Evolutionary conservation across 1,140 invertebrate species (phyloP).

Genomic region (Gonatopus flavifemur): DNA sequence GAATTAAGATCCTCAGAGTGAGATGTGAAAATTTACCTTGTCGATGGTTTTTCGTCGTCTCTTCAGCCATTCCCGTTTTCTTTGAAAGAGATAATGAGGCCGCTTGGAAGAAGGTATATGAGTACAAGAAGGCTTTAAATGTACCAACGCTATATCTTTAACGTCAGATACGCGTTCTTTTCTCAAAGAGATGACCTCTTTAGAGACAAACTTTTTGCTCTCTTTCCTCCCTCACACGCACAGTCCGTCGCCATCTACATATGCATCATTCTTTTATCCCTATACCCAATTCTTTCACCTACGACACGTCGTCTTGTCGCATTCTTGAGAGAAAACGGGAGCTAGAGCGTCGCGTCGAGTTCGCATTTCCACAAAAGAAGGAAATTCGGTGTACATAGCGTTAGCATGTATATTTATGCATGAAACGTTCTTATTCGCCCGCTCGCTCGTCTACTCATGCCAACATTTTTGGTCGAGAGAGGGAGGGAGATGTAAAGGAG

Average conservation of each 20-base stretch:
- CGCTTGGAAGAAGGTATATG: constrained; percentile 20
- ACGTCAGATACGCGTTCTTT: constrained; percentile 2
- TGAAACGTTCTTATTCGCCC: constrained; percentile 1
- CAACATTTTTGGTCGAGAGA: not conserved
- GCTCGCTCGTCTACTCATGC: no score
- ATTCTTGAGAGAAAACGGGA: constrained; percentile 3
- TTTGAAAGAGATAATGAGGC: constrained; percentile 31
- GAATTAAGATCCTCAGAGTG: no score
- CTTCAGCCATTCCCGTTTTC: no score
- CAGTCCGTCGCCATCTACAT: no score
- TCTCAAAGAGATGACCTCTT: constrained; percentile 16
- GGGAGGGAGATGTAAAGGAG: not conserved
- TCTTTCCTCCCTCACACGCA: not conserved
- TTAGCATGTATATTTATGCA: constrained; percentile 33
- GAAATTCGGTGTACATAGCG: constrained; percentile 25
- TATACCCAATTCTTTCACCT: no score
- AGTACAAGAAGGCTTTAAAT: constrained; percentile 24
- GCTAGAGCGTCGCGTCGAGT: constrained; percentile 7
- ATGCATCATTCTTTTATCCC: no score
- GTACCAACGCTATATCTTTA: constrained; percentile 23
- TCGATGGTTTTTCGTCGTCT: no score
- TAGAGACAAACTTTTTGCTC: constrained; percentile 8
- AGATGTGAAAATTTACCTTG: no score
- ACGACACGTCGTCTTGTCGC: no score
- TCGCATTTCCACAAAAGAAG: constrained; percentile 21